phyloP scores from a whole-genome alignment of 92 coral and sea anemone species.

The Parazoanthus swiftii region DNA sequence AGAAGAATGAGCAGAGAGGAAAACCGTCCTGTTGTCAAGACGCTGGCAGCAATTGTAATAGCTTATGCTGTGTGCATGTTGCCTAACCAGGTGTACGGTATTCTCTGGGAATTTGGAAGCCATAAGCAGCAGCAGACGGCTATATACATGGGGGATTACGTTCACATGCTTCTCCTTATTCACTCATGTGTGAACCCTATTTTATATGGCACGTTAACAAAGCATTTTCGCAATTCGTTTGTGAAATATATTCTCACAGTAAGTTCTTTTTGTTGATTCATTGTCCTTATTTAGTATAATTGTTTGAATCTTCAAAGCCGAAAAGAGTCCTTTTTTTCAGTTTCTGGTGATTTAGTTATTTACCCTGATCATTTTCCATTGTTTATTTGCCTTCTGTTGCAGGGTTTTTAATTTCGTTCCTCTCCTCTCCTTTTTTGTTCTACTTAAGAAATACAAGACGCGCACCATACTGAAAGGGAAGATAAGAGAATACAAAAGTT shows the following conservation, averaged over 20 bases:
- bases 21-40: constrained; percentile 17
- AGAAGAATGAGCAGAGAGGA: constrained; percentile 35
- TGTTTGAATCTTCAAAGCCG: neutral
- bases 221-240: constrained; percentile 23
- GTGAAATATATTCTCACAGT: neutral
- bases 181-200: constrained; percentile 34
- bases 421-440: too few relatives aligned
- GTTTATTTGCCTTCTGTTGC: too few relatives aligned
- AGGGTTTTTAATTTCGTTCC: too few relatives aligned
- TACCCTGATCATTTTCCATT: too few relatives aligned
- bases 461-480: too few relatives aligned
- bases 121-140: neutral
- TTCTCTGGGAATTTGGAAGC: constrained; percentile 39
- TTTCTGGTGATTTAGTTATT: too few relatives aligned
- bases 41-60: constrained; percentile 25
- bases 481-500: too few relatives aligned
- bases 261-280: neutral
- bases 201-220: constrained; percentile 37
- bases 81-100: constrained; percentile 31
- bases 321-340: neutral
- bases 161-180: constrained; percentile 19
- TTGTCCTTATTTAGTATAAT: neutral
- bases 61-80: constrained; percentile 33
- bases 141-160: constrained; percentile 4
- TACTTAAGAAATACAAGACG: too few relatives aligned